phyloP scores from a whole-genome alignment of 2,797 vertebrate species.

The Peromyscus eremicus region DNA sequence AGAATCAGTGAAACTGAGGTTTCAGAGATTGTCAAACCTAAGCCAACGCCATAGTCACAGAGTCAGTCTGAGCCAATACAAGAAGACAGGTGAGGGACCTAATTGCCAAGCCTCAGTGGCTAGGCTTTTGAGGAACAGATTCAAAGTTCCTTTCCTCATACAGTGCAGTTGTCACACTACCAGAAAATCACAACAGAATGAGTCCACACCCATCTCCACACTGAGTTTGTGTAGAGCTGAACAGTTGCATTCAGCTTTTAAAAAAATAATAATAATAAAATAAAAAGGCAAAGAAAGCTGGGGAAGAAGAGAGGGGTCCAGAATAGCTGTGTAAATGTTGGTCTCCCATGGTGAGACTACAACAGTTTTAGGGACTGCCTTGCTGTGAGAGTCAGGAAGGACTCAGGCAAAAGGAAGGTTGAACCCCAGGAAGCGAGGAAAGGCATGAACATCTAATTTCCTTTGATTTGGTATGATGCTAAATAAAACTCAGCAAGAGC shows the following conservation, averaged over 20 bases:
- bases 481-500: slow-evolving; percentile 75
- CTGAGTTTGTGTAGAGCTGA: not conserved
- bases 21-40: slow-evolving; percentile 33
- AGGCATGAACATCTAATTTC: slow-evolving; percentile 77
- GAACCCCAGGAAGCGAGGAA: slow-evolving; percentile 76
- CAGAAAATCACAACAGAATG: not conserved
- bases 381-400: slow-evolving; percentile 61
- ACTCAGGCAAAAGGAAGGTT: slow-evolving; percentile 63
- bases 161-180: not conserved
- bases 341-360: not conserved
- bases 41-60: not conserved
- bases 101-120: not conserved
- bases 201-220: not conserved
- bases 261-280: not conserved
- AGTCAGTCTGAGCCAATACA: not conserved
- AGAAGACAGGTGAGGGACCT: not conserved
- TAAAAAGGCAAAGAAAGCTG: not conserved
- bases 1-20: slow-evolving; percentile 14
- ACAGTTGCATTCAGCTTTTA: slow-evolving; percentile 22
- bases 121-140: not conserved
- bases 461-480: slow-evolving; percentile 70
- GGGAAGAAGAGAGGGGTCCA: not conserved
- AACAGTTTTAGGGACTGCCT: slow-evolving; percentile 39
- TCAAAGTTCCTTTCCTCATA: not conserved
- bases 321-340: slow-evolving; percentile 22